Evolutionary conservation across 2,113 vertebrate genomes (phyloP).

Genomic region (Deroptyus accipitrinus): DNA sequence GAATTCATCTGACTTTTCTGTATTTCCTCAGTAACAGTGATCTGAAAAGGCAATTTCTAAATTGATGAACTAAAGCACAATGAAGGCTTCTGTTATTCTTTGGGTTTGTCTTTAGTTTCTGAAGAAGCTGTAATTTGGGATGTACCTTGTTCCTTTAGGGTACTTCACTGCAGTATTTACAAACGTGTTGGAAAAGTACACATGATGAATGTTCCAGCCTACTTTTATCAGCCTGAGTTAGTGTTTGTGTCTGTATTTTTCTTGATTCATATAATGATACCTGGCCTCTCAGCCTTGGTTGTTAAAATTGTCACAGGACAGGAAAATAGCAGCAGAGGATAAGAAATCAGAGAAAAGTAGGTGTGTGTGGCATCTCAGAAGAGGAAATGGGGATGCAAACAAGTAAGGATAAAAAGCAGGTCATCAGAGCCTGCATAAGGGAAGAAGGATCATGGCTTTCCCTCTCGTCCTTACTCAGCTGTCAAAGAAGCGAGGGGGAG

Average conservation of each 20-base stretch:
- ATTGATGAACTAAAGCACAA: background rate
- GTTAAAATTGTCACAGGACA: background rate
- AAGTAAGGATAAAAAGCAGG: background rate
- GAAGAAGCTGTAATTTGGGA: background rate
- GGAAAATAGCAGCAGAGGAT: background rate
- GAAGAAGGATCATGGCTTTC: background rate
- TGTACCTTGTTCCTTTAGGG: background rate
- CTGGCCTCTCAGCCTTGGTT: background rate
- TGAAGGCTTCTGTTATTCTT: background rate
- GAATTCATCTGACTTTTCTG: background rate
- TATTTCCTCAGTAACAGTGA: background rate
- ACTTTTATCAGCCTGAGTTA: background rate
- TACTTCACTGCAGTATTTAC: background rate
- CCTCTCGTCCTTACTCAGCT: background rate
- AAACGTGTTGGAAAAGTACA: background rate
- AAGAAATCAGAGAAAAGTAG: background rate
- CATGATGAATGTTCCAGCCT: background rate
- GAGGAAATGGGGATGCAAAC: background rate
- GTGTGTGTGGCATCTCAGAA: background rate
- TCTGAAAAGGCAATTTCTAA: background rate
- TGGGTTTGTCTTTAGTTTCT: background rate
- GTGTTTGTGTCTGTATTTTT: background rate
- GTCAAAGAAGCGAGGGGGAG: background rate
- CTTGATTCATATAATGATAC: background rate
- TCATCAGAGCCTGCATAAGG: background rate